These are phyloP conservation scores for Lithophane semibrunnea DNA, from an alignment of 2,888 invertebrate species.

Conservation along the genomic window DNA sequence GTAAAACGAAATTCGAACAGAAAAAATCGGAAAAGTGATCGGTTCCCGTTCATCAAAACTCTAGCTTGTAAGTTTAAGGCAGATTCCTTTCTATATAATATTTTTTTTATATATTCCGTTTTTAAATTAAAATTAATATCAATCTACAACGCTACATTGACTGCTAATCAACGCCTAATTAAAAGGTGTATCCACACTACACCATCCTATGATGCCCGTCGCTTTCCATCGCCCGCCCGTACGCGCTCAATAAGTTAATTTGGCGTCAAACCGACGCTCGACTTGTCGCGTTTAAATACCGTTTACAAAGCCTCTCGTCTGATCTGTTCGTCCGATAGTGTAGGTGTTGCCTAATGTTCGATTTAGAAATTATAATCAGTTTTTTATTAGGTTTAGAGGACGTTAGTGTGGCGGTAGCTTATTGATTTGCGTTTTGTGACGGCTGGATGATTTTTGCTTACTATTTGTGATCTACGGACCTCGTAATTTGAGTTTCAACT, in stretches of 20 bases:
- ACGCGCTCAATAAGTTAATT: slow-evolving; percentile 79
- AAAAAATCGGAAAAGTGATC: too few relatives aligned
- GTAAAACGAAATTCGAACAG: too few relatives aligned
- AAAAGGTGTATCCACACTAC: slow-evolving; percentile 66
- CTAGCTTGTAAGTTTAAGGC: neutral
- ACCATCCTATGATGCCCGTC: slow-evolving; percentile 39
- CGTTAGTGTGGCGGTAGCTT: slow-evolving; percentile 8
- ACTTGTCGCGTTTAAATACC: slow-evolving; percentile 67
- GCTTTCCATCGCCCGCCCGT: slow-evolving; percentile 66
- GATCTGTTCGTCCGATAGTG: slow-evolving; percentile 62
- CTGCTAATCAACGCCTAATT: slow-evolving; percentile 32
- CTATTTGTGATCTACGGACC: neutral
- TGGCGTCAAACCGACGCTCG: slow-evolving; percentile 77
- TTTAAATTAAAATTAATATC: neutral
- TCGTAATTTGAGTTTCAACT: neutral
- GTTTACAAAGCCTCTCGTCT: slow-evolving; percentile 57
- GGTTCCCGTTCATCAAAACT: neutral
- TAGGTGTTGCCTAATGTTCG: slow-evolving; percentile 64
- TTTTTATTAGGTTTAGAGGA: slow-evolving; percentile 33
- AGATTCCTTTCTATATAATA: too few relatives aligned
- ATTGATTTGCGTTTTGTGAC: slow-evolving; percentile 10
- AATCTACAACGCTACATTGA: neutral
- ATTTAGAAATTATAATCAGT: slow-evolving; percentile 54
- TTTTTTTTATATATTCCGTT: neutral
- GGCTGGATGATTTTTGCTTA: neutral